Conservation (phyloP, 2,113 vertebrate genomes). For the Chrysemys picta region DNA sequence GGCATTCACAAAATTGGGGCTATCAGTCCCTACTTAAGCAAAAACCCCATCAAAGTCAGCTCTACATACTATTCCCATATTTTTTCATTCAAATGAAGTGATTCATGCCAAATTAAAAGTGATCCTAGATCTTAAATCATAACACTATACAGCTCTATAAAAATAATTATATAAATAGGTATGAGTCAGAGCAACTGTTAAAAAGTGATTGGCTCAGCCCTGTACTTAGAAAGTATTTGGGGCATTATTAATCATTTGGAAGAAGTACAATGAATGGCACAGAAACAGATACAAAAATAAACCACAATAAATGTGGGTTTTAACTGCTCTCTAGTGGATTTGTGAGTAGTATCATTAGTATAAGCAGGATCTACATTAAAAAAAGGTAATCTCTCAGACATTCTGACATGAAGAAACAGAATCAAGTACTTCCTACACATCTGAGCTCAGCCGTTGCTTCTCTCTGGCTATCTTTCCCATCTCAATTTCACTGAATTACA, state of each 20-base stretch:
- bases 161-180: neutral
- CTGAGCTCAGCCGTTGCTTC: neutral
- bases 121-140: neutral
- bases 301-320: slow-evolving; percentile 49
- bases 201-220: neutral
- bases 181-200: slow-evolving; percentile 60
- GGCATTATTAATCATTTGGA: slow-evolving; percentile 75
- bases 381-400: neutral
- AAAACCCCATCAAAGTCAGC: neutral
- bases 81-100: neutral
- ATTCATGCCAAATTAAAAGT: neutral
- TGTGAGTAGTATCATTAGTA: neutral
- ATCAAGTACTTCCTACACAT: neutral
- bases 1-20: neutral
- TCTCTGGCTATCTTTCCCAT: neutral
- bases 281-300: slow-evolving; percentile 44
- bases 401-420: neutral
- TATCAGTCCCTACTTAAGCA: neutral
- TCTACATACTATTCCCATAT: neutral
- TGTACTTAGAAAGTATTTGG: slow-evolving; percentile 73
- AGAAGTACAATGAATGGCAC: slow-evolving; percentile 64
- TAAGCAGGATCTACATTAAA: neutral
- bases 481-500: neutral
- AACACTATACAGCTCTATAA: neutral
- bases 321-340: slow-evolving; percentile 65